phyloP scores from a whole-genome alignment of 2,797 vertebrate genomes.

The Oreochromis grahami region DNA sequence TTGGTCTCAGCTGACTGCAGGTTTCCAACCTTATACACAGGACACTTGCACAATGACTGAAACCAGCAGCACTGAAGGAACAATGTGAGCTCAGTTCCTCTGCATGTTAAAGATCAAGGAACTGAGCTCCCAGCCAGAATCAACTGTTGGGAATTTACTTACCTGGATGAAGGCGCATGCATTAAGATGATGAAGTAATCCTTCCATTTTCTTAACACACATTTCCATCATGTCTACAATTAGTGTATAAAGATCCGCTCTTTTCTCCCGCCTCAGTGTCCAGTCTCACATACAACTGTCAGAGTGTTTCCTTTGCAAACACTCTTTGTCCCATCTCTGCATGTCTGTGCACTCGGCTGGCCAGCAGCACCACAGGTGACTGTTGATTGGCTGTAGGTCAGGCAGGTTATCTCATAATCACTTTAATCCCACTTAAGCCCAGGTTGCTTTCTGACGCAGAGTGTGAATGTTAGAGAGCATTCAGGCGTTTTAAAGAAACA shows the following conservation, averaged over 20 bases:
- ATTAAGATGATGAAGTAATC: neutral
- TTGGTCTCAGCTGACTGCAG: neutral
- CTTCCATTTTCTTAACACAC: neutral
- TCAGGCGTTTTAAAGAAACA: neutral
- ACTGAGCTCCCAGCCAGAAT: neutral
- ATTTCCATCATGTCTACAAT: neutral
- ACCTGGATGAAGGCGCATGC: neutral
- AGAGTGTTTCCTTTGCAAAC: neutral
- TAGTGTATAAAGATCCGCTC: neutral
- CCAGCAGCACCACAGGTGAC: neutral
- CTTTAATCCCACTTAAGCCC: neutral
- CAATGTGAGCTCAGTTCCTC: neutral
- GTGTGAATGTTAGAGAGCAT: neutral
- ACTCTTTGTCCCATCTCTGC: neutral
- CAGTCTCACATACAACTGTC: neutral
- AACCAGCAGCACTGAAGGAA: rapidly evolving
- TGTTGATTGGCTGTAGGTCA: neutral
- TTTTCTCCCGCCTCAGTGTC: neutral
- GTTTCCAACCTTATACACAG: neutral
- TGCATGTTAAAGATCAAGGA: neutral
- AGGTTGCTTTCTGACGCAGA: neutral
- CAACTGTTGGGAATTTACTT: neutral
- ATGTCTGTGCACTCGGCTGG: neutral
- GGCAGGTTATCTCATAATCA: neutral
- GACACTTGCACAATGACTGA: neutral